Percentiles rank a stretch among this genome's conserved stretches.
Conservation (phyloP, 2,113 vertebrate species). For the Psephotus haematonotus region DNA sequence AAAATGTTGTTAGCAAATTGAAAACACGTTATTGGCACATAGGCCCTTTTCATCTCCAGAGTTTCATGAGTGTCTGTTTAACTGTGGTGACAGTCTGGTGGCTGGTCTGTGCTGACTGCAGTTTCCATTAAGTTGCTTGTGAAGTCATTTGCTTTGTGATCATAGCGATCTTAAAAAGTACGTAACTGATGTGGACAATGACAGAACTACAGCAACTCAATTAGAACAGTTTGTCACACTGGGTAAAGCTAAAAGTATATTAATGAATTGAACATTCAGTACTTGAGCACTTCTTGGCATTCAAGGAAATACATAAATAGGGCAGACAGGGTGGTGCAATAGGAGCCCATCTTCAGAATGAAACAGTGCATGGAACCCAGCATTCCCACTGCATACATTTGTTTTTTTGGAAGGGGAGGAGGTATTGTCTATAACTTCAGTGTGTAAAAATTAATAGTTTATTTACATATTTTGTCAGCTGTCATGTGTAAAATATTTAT, state of each 20-base stretch:
- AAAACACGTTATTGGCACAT: background rate
- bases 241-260: background rate
- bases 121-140: background rate
- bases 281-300: background rate
- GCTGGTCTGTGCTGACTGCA: background rate
- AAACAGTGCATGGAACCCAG: background rate
- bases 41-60: background rate
- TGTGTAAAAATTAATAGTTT: background rate
- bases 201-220: background rate
- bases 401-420: background rate
- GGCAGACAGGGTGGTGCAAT: background rate
- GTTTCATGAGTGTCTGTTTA: background rate
- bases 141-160: background rate
- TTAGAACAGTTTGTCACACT: background rate
- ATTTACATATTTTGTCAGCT: slow-evolving; percentile 6
- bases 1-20: background rate
- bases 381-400: background rate
- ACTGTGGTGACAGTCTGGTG: background rate
- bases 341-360: background rate
- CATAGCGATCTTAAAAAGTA: background rate
- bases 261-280: background rate
- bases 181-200: background rate
- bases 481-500: slow-evolving; percentile 8
- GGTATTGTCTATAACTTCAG: background rate
- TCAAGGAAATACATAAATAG: background rate